Base-by-base conservation (phyloP, 2,113 vertebrate species). In the Piprites chloris region DNA sequence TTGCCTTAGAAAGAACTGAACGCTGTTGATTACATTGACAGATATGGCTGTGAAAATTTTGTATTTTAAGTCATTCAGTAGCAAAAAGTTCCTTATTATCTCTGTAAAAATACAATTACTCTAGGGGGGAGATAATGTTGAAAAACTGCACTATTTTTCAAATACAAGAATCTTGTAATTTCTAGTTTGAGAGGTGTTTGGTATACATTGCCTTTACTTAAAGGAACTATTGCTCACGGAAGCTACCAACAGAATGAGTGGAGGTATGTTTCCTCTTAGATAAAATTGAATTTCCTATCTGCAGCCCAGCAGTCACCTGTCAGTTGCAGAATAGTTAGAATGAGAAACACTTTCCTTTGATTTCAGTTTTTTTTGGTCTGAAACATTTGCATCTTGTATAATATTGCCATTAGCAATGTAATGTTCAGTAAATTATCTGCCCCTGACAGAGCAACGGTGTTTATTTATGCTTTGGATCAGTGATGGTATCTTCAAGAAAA, bases 101-200 rank as follows among this genome's bases (percentile, higher is more conserved):
- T 91, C 75, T 96, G 44, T 95, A 89, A 96, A 92, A 95, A 91
- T 63, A 37, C 59, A 90, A 90, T 95, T 97, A 68, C 47, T 93
- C 77, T 44, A 67, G 44, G 47, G 42, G 28, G 4, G 14, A 69
- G 41, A 74, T 89, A 92, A 88, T 92, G 76, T 73, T 83, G 76
- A 88, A 95, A 97, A 96, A 76, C 35, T 69, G 49, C 56, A n/a
- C 92, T 91, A 37, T 89, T 92, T 96, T 92, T 91, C 87, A 72
- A 65, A 22, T 88, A 9, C 12, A 66, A 62, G 41, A 35, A 67
- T 78, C 59, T 74, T 19, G 47, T 85, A 19, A 56, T 32, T 72
- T 82, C 10, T 56, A 50, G 73, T 91, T 46, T 30, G 41, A 49
- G n/a, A 47, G 1, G 4, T 24, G 22, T 10, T 67, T 92, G 5